phyloP scores from a whole-genome alignment of 2,888 invertebrate genomes.

The Crepidodera aurea region DNA sequence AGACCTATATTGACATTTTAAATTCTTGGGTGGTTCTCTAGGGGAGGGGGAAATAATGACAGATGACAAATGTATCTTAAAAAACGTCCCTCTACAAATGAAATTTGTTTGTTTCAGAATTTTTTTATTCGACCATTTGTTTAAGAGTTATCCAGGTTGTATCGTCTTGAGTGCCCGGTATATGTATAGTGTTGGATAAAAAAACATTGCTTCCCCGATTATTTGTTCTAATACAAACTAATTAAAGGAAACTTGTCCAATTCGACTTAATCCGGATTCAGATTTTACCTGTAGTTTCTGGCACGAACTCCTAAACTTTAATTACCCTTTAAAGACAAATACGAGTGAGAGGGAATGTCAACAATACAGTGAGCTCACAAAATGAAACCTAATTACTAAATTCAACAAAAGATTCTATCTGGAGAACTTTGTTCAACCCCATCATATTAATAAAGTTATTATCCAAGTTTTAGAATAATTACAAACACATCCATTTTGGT shows the following conservation, averaged over 20 bases:
- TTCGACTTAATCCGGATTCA: background rate
- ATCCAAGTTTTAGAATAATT: background rate
- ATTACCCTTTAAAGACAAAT: constrained; percentile 23
- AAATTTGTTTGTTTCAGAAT: too few relatives aligned
- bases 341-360: constrained; percentile 22
- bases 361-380: constrained; percentile 19
- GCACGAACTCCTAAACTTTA: constrained; percentile 19
- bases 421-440: background rate
- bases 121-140: too few relatives aligned
- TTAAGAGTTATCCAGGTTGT: too few relatives aligned
- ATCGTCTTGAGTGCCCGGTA: too few relatives aligned
- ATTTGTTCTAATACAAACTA: background rate
- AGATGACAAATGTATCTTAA: too few relatives aligned
- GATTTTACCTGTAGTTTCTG: background rate
- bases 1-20: too few relatives aligned
- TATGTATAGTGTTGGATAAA: too few relatives aligned
- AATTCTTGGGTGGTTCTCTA: too few relatives aligned
- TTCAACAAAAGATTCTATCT: constrained; percentile 28
- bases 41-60: too few relatives aligned
- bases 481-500: background rate
- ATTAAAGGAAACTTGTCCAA: constrained; percentile 8
- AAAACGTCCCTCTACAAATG: too few relatives aligned
- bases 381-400: constrained; percentile 27
- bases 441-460: constrained; percentile 21
- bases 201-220: too few relatives aligned